These are phyloP conservation scores for Lepilemur septentrionalis DNA, from an alignment of 2,797 vertebrate genomes.

Conservation along the genomic window DNA sequence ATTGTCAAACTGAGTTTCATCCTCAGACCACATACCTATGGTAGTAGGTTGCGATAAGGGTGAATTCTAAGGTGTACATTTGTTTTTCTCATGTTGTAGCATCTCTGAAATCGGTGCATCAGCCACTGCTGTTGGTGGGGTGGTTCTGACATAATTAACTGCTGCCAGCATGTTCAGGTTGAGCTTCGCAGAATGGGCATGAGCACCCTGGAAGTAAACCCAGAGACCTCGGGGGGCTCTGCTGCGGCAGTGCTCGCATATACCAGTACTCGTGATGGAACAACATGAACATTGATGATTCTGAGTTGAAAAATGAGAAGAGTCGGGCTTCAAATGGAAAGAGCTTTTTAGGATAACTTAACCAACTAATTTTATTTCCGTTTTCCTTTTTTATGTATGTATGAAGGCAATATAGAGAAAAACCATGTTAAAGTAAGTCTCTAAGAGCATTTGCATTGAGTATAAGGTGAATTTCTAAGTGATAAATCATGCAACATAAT, in stretches of 20 bases:
- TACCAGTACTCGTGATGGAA: accelerated
- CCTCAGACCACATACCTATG: no score
- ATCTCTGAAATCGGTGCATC: not conserved
- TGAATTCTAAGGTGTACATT: no score
- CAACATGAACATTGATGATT: accelerated
- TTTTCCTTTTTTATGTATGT: not conserved
- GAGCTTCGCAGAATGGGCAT: not conserved
- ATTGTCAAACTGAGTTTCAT: not conserved
- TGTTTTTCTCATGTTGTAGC: no score
- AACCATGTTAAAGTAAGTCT: not conserved
- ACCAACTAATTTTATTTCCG: not conserved
- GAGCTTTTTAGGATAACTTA: not conserved
- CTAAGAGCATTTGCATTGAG: not conserved
- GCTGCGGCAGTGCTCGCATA: accelerated
- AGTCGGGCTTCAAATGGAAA: not conserved
- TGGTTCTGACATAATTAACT: not conserved
- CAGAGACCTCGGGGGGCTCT: accelerated
- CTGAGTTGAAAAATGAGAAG: no score
- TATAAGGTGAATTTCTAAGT: not conserved
- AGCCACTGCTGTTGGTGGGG: accelerated
- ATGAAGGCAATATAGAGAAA: not conserved
- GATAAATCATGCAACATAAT: accelerated
- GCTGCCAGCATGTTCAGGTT: accelerated
- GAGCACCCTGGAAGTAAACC: not conserved
- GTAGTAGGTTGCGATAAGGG: not conserved